Evolutionary conservation across 1,140 invertebrate species (phyloP).

Genomic region (Meteorus sp.): DNA sequence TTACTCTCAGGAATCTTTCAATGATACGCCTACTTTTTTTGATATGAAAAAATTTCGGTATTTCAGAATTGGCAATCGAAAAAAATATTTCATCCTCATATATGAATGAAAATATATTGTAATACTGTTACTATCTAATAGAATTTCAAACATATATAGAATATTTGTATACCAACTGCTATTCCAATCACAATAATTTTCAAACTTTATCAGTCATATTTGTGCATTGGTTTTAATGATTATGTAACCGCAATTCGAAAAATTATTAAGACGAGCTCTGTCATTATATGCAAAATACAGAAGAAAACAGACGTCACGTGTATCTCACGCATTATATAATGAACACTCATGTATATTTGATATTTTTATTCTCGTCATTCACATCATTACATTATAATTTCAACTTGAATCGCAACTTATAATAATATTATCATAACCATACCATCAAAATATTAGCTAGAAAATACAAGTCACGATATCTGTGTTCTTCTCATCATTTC

Average conservation of each 20-base stretch:
- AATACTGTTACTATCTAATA: constrained; percentile 67
- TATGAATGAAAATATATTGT: no score
- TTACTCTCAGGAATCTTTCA: no score
- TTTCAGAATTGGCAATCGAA: no score
- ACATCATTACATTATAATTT: constrained; percentile 29
- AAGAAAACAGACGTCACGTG: no score
- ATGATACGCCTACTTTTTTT: no score
- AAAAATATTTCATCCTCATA: no score
- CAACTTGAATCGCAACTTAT: constrained; percentile 19
- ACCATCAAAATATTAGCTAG: constrained; percentile 16
- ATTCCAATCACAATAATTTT: constrained; percentile 65
- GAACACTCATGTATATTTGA: constrained; percentile 17
- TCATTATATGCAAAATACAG: no score
- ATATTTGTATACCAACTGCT: constrained; percentile 65
- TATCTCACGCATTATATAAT: background rate
- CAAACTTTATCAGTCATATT: constrained; percentile 63
- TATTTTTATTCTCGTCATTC: constrained; percentile 36
- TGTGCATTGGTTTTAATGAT: no score
- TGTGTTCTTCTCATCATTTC: constrained; percentile 1
- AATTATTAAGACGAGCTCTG: background rate
- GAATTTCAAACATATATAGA: constrained; percentile 64
- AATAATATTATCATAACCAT: constrained; percentile 22
- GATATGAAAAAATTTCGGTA: background rate
- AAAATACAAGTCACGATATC: constrained; percentile 10
- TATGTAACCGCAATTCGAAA: constrained; percentile 7